Percentiles rank a stretch among this genome's conserved stretches.
phyloP scores from a whole-genome alignment of 1,140 invertebrate genomes.

The Luehdorfia chinensis region DNA sequence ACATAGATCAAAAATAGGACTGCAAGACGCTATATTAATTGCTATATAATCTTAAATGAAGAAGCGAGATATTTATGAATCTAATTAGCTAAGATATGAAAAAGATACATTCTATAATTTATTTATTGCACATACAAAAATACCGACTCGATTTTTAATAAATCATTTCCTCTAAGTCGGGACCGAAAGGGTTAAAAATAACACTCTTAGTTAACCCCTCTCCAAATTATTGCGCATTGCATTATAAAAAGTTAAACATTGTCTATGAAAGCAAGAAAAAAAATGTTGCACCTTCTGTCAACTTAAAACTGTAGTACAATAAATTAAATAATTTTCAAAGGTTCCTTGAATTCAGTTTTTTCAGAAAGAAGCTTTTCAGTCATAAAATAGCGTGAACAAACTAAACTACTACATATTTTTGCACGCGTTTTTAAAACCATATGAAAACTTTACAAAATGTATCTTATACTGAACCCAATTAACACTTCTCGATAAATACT shows the following conservation, averaged over 20 bases:
- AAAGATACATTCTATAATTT: constrained; percentile 57
- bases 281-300: constrained; percentile 40
- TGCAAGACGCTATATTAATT: constrained; percentile 34
- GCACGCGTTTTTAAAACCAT: too few relatives aligned
- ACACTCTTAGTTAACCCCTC: constrained; percentile 20
- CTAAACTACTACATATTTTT: too few relatives aligned
- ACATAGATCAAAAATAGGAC: constrained; percentile 25
- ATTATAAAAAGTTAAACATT: constrained; percentile 28
- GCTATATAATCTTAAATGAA: constrained; percentile 47
- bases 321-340: constrained; percentile 34
- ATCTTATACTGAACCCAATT: constrained; percentile 30
- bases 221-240: constrained; percentile 22
- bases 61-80: constrained; percentile 55
- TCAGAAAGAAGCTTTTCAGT: constrained; percentile 16
- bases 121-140: constrained; percentile 73
- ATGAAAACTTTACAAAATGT: too few relatives aligned
- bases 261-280: constrained; percentile 32
- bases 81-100: constrained; percentile 72
- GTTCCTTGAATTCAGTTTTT: constrained; percentile 31
- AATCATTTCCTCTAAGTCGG: constrained; percentile 25
- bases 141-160: constrained; percentile 47
- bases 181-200: constrained; percentile 34
- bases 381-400: too few relatives aligned
- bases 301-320: constrained; percentile 28
- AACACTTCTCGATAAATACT: constrained; percentile 43